Conservation (phyloP, 2,797 vertebrate species). For the Danio aesculapii region DNA sequence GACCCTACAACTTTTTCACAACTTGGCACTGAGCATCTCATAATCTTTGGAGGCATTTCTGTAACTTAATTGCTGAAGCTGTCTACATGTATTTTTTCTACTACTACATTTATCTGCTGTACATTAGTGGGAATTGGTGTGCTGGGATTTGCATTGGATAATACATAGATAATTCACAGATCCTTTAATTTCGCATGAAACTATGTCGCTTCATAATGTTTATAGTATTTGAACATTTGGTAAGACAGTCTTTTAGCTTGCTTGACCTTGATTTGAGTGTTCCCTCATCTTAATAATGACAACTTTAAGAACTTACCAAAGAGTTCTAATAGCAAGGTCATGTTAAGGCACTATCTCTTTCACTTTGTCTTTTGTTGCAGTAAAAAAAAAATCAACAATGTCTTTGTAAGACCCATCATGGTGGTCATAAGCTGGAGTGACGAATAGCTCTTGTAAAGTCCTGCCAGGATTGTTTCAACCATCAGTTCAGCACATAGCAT, state of each 20-base stretch:
- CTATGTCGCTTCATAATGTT: neutral
- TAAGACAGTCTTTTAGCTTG: neutral
- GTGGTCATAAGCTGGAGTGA: neutral
- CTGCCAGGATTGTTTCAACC: neutral
- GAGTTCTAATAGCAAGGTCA: conserved; percentile 9
- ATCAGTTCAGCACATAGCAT: neutral
- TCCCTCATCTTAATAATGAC: neutral
- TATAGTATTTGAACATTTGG: conserved; percentile 11
- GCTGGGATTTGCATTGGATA: no score
- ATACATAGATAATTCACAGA: neutral
- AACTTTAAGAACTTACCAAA: neutral
- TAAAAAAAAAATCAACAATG: neutral
- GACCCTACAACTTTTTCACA: no score
- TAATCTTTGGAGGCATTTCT: no score
- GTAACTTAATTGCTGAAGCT: no score
- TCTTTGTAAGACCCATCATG: neutral
- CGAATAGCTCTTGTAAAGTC: neutral
- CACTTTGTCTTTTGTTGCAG: conserved; percentile 1
- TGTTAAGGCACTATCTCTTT: conserved; percentile 1
- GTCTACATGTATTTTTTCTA: no score
- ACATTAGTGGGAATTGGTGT: no score
- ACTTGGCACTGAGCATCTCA: no score
- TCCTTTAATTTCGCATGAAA: neutral
- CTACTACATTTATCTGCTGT: no score
- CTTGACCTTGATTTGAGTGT: conserved; percentile 20